phyloP scores from a whole-genome alignment of 2,113 vertebrate species.

The Tychaedon coryphoeus region DNA sequence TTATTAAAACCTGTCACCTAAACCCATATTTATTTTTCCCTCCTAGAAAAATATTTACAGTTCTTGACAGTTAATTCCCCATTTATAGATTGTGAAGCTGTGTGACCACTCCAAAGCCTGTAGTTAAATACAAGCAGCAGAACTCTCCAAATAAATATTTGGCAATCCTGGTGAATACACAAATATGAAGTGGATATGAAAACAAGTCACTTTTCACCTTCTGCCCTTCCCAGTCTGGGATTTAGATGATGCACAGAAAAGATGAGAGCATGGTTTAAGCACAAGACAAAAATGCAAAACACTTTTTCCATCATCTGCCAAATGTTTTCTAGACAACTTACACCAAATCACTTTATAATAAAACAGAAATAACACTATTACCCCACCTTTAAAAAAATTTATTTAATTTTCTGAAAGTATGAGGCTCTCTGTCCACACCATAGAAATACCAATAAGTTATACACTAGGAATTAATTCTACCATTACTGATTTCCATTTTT shows the following conservation, averaged over 20 bases:
- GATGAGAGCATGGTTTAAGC: not conserved
- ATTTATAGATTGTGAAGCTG: not conserved
- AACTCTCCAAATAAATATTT: not conserved
- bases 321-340: not conserved
- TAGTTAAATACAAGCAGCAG: not conserved
- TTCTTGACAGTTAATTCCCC: constrained; percentile 21
- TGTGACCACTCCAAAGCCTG: not conserved
- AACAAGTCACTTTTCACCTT: not conserved
- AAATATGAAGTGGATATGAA: not conserved
- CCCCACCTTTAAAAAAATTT: accelerated
- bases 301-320: not conserved
- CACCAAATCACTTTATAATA: not conserved
- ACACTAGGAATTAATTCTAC: not conserved
- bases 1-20: constrained; percentile 34
- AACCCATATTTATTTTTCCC: not conserved
- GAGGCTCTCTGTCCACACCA: not conserved
- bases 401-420: not conserved
- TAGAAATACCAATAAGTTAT: not conserved
- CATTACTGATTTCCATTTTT: not conserved
- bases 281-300: not conserved
- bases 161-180: not conserved
- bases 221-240: not conserved
- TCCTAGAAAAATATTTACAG: constrained; percentile 32
- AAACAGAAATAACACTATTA: not conserved
- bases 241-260: not conserved